Evolutionary conservation across 2,888 invertebrate species (phyloP), one percentile per base, ranked within the genome.

Genomic region (Ectemnius lituratus): DNA sequence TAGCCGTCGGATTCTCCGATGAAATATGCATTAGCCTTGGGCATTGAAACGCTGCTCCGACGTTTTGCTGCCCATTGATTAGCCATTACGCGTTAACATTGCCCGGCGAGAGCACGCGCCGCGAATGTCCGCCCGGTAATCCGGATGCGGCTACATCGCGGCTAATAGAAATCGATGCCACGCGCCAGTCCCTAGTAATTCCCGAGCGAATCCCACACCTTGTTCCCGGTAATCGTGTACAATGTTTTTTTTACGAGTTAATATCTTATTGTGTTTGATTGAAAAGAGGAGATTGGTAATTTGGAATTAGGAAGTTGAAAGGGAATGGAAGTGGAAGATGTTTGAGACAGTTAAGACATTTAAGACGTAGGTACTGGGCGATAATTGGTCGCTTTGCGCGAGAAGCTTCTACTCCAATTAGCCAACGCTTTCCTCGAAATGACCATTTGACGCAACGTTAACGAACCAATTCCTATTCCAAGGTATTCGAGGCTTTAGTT

Each of bases 51-150:
- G 52, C 52, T 16, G 16, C n/a, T 52, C 16, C 52, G 52, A 52
- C 14, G 18, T 58, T 58, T 58, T 20, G 62, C 45, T 58, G 23
- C 37, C 49, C 71, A 68, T 72, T 68, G 71, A 72, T 72, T 72
- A 62, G 71, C 71, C 62, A 72, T 72, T 72, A 72, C 62, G 67
- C 59, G 62, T 62, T 62, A 59, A 68, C 68, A 68, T 72, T 62
- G 71, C 62, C 59, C 62, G n/a, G 52, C 46, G 58, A 58, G 18
- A 37, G 37, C 11, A 11, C 37, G 37, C 18, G 58, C 58, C 58
- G 20, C 20, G 20, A 58, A 58, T 58, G 58, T 58, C 58, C 20
- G 27, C 27, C 37, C 27, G 58, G 14, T 58, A 58, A 58, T 58
- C 58, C 27, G 20, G 14, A 20, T 13, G 18, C 58, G 27, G 37